These are phyloP conservation scores for Pollenia angustigena DNA, from an alignment of 2,888 invertebrate genomes.

Conservation along the genomic window DNA sequence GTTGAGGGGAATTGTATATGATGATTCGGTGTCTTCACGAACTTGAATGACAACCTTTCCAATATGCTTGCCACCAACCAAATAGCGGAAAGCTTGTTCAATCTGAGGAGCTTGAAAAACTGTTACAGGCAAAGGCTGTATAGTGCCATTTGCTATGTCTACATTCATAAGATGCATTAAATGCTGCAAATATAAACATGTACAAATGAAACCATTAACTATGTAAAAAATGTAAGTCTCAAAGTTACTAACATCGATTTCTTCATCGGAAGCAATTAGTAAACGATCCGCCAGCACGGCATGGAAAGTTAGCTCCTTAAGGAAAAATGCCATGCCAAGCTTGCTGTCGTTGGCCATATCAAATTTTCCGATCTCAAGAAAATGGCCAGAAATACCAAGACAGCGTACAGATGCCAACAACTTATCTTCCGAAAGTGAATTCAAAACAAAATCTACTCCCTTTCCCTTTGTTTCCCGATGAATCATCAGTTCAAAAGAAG, in stretches of 20 bases:
- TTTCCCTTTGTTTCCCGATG: slow-evolving; percentile 91
- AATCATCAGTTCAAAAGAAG: slow-evolving; percentile 94
- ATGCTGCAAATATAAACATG: slow-evolving; percentile 74
- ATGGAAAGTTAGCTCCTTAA: slow-evolving; percentile 90
- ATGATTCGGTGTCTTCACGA: slow-evolving; percentile 77
- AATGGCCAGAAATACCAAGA: slow-evolving; percentile 87
- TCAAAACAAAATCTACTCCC: slow-evolving; percentile 96
- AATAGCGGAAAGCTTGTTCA: slow-evolving; percentile 89
- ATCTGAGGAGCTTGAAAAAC: slow-evolving; percentile 88
- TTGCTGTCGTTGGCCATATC: slow-evolving; percentile 89
- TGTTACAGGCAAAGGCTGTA: slow-evolving; percentile 88
- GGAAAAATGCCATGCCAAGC: slow-evolving; percentile 88
- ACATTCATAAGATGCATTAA: slow-evolving; percentile 86
- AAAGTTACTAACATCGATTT: slow-evolving; percentile 76
- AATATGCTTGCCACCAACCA: slow-evolving; percentile 90
- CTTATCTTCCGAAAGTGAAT: slow-evolving; percentile 96
- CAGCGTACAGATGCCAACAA: slow-evolving; percentile 89
- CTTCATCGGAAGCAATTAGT: slow-evolving; percentile 85
- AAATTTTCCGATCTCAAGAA: slow-evolving; percentile 94
- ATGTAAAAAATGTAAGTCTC: not conserved
- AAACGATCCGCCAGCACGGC: slow-evolving; percentile 91
- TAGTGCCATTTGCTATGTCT: slow-evolving; percentile 88
- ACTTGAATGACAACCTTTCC: slow-evolving; percentile 88
- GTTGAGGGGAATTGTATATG: slow-evolving; percentile 79
- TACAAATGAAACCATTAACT: too few species aligned